Percentiles rank a stretch among this genome's conserved stretches.
Conservation (phyloP, 1,140 invertebrate genomes). For the Scaptomyza montana region DNA sequence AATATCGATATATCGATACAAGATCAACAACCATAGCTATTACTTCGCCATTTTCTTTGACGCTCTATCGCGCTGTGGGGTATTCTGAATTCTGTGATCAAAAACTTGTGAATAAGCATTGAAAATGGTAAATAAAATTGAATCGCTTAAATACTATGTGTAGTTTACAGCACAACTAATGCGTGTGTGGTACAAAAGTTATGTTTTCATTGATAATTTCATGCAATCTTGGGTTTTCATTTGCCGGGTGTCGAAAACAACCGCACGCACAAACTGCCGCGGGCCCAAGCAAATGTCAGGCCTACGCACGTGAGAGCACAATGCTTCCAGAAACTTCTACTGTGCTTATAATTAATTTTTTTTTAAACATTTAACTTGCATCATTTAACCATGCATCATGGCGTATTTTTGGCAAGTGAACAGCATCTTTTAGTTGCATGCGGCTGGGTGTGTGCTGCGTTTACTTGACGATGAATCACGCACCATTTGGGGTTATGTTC, state of each 20-base stretch:
- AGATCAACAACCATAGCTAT: conserved; percentile 19
- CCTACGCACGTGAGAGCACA: conserved; percentile 49
- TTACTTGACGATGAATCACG: conserved; percentile 47
- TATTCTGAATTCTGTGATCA: conserved; percentile 74
- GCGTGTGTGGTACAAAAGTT: conserved; percentile 18
- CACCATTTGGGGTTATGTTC: conserved; percentile 49
- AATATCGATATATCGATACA: conserved; percentile 20
- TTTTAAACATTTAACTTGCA: not conserved
- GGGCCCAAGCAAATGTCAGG: conserved; percentile 42
- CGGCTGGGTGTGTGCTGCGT: conserved; percentile 30
- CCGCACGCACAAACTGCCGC: conserved; percentile 33
- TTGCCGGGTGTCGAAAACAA: conserved; percentile 70
- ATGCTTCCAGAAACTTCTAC: conserved; percentile 44
- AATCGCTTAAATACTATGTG: conserved; percentile 19
- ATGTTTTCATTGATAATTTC: conserved; percentile 65
- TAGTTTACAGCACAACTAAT: conserved; percentile 47
- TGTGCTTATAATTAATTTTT: conserved; percentile 19
- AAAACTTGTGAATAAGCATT: conserved; percentile 66
- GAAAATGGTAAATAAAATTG: conserved; percentile 68
- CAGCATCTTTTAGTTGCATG: conserved; percentile 20
- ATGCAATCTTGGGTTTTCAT: conserved; percentile 53
- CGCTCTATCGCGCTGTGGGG: conserved; percentile 64
- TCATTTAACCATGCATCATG: not conserved
- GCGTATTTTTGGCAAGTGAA: conserved; percentile 3
- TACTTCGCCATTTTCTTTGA: conserved; percentile 76